Base-by-base conservation (phyloP, 1,140 invertebrate genomes). In the Heliconius eleuchia region DNA sequence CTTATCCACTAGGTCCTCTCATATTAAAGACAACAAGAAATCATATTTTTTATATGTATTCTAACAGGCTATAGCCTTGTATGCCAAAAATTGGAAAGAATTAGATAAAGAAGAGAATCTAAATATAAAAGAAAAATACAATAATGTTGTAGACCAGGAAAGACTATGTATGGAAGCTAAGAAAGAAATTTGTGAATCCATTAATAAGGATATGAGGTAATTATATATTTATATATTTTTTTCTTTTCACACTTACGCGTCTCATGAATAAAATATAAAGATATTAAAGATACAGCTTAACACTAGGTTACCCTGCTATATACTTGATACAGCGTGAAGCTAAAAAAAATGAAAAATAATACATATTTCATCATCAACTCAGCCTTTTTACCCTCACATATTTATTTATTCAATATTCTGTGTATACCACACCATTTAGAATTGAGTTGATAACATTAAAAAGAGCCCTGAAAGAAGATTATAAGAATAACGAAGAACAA, bases 171-270 rank as follows among this genome's bases (percentile, higher is more conserved):
- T 84, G 81, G 80, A 89, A 77, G 86, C 78, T 3, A 90, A 90
- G 77, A 66, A 85, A n/a, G 85, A 88, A 74, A 78, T 91, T 73
- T 83, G 85, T 27, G 80, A 74, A 50, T 34, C 52, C n/a, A 83
- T 87, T 2, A 84, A 88, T 66, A 83, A 85, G 7, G 80, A 86
- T 30, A 92, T 92, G 87, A 87, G 84, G 89, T 91, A 81, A 83
- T 55, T 2, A 11, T 19, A 46, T 46, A 46, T 13, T 74, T 27
- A 34, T 23, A 72, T 55, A 55, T 70, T 18, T 52, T 19, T 18
- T 19, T 8, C 9, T 1, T 8, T 57, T 57, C 55, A 57, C n/a
- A 2, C 19, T 3, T n/a, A 23, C 23, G 23, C 16, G 13, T 46
- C 42, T 46, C 16, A 46, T 46, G 11, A 42, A 42, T 46, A 46